These are phyloP conservation scores for Diprion similis DNA, from an alignment of 1,140 invertebrate species.

Conservation along the genomic window DNA sequence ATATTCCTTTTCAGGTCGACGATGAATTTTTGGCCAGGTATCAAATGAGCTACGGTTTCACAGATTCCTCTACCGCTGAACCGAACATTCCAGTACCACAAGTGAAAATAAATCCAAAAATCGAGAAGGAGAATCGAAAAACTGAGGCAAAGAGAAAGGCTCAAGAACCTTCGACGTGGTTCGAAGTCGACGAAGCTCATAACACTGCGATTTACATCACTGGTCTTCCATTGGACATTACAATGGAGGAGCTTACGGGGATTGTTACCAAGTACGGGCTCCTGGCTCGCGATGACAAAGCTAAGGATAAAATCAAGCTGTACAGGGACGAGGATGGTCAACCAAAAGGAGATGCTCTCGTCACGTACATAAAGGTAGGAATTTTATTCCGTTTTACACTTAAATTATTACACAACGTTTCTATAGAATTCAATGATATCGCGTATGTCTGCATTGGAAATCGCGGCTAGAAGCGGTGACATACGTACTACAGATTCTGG, in stretches of 20 bases:
- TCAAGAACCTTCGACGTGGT: conserved; percentile 76
- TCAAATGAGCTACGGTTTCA: conserved; percentile 94
- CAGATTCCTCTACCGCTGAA: conserved; percentile 47
- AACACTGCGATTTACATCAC: conserved; percentile 98
- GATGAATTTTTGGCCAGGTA: conserved; percentile 96
- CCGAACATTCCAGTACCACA: conserved; percentile 36
- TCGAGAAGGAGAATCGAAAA: conserved; percentile 44
- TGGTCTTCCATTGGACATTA: conserved; percentile 89
- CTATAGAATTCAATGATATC: not conserved
- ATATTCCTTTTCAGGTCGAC: conserved; percentile 71
- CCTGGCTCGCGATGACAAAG: conserved; percentile 85
- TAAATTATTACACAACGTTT: too few relatives aligned
- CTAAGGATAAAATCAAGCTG: conserved; percentile 93
- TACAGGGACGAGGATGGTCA: conserved; percentile 87
- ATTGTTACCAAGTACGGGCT: conserved; percentile 97
- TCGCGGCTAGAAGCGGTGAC: not conserved
- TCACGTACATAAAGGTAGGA: conserved; percentile 93
- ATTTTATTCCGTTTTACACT: conserved; percentile 20
- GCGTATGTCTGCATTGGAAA: not conserved
- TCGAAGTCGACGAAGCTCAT: conserved; percentile 89
- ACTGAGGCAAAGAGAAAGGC: conserved; percentile 51
- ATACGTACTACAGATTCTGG: not conserved
- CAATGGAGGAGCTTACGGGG: conserved; percentile 87
- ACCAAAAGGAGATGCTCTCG: conserved; percentile 95
- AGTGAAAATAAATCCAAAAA: conserved; percentile 19